Evolutionary conservation across 2,888 invertebrate genomes (phyloP).

Genomic region (Hipparchia sbordonii): DNA sequence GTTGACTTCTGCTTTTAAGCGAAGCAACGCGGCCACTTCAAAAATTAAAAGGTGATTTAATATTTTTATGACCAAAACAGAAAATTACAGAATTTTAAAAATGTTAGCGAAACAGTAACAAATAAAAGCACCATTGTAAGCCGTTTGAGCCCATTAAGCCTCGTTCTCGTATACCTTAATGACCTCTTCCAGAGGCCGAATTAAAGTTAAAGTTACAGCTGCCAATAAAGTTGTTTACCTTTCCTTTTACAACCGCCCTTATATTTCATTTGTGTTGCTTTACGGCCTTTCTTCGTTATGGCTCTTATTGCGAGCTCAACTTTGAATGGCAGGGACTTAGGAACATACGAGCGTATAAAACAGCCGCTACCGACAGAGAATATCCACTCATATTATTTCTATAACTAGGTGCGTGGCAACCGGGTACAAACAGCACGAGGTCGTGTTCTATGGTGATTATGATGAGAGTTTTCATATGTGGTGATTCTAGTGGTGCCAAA

Average conservation of each 20-base stretch:
- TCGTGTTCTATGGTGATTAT: no score
- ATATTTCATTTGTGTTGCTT: conserved; percentile 50
- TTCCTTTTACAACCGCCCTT: conserved; percentile 47
- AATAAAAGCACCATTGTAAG: conserved; percentile 8
- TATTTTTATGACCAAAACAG: no score
- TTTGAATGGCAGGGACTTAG: conserved; percentile 17
- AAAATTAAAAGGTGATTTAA: no score
- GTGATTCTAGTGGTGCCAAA: no score
- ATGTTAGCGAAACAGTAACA: conserved; percentile 11
- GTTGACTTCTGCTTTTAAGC: no score
- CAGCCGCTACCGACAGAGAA: background rate
- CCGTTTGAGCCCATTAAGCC: background rate
- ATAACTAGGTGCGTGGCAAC: no score
- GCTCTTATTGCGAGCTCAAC: conserved; percentile 27
- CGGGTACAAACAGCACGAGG: no score
- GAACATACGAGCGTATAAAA: conserved; percentile 11
- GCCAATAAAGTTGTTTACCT: conserved; percentile 54
- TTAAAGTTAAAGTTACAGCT: conserved; percentile 47
- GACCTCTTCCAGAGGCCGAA: conserved; percentile 32
- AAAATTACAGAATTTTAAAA: background rate
- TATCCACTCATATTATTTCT: no score
- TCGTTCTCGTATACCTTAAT: conserved; percentile 18
- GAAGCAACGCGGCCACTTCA: no score
- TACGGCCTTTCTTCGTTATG: conserved; percentile 48
- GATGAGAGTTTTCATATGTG: no score